Conservation (phyloP, 2,888 invertebrate genomes). For the Ophioninae sp. region DNA sequence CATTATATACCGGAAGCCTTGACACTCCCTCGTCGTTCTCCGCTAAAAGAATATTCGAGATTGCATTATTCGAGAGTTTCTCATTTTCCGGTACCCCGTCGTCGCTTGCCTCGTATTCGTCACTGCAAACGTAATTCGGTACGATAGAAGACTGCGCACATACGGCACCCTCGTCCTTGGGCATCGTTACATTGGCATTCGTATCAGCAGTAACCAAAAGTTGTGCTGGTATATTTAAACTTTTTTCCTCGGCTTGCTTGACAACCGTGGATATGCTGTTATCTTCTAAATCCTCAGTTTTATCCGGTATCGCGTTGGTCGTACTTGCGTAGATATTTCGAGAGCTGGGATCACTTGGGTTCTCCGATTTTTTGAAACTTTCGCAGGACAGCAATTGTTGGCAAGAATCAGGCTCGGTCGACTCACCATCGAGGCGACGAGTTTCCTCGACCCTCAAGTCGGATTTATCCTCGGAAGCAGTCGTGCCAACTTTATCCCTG, state of each 20-base stretch:
- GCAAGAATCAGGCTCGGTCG: not conserved
- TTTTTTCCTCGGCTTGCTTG: constrained; percentile 2
- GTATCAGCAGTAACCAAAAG: constrained; percentile 16
- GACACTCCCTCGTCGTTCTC: constrained; percentile 24
- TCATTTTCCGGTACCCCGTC: constrained; percentile 35
- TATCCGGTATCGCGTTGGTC: constrained; percentile 2
- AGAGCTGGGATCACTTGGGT: constrained; percentile 5
- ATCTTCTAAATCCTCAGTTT: not conserved
- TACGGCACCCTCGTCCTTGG: constrained; percentile 41
- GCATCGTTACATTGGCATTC: not conserved
- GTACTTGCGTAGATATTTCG: not conserved
- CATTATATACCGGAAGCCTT: constrained; percentile 74
- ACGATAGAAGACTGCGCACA: constrained; percentile 62
- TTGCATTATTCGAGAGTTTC: constrained; percentile 28
- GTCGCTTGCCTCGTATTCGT: constrained; percentile 60
- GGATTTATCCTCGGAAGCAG: constrained; percentile 44
- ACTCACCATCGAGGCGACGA: not conserved
- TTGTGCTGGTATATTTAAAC: not conserved
- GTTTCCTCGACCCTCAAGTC: constrained; percentile 36
- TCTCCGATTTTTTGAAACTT: constrained; percentile 3
- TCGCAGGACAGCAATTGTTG: not conserved
- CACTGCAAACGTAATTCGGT: constrained; percentile 65
- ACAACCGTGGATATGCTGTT: constrained; percentile 15
- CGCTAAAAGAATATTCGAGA: constrained; percentile 39
- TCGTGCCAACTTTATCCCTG: constrained; percentile 38